A percentile compares a stretch with the other conserved stretches of the same genome.
phyloP scores from a whole-genome alignment of 2,888 invertebrate genomes.

The Lithophane leautieri region DNA sequence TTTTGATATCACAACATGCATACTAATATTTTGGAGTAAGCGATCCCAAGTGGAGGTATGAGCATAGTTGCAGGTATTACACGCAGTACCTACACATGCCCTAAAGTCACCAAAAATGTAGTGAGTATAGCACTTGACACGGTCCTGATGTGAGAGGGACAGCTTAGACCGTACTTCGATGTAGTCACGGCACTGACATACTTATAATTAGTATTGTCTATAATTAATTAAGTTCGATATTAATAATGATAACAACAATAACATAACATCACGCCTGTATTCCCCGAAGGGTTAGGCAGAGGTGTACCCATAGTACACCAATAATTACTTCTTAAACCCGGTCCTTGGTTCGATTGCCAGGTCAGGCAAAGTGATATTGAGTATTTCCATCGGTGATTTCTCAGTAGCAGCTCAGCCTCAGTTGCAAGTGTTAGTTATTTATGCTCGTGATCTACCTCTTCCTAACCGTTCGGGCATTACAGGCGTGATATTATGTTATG shows the following conservation, averaged over 20 bases:
- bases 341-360: neutral
- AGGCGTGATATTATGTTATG: too few relatives aligned
- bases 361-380: neutral
- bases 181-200: neutral
- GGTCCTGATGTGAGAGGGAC: neutral
- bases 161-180: neutral
- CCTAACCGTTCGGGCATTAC: neutral
- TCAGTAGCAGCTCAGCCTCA: neutral
- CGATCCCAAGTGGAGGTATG: conserved; percentile 4
- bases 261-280: neutral
- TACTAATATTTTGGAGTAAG: conserved; percentile 35
- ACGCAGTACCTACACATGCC: neutral
- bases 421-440: neutral
- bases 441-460: neutral
- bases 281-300: neutral
- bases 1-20: conserved; percentile 30
- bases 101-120: neutral
- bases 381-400: neutral
- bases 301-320: neutral
- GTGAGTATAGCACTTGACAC: neutral
- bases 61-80: neutral
- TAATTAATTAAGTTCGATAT: neutral
- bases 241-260: neutral
- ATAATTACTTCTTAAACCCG: neutral
- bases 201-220: neutral